phyloP scores from a whole-genome alignment of 2,797 vertebrate genomes.

The Eleutherodactylus coqui region DNA sequence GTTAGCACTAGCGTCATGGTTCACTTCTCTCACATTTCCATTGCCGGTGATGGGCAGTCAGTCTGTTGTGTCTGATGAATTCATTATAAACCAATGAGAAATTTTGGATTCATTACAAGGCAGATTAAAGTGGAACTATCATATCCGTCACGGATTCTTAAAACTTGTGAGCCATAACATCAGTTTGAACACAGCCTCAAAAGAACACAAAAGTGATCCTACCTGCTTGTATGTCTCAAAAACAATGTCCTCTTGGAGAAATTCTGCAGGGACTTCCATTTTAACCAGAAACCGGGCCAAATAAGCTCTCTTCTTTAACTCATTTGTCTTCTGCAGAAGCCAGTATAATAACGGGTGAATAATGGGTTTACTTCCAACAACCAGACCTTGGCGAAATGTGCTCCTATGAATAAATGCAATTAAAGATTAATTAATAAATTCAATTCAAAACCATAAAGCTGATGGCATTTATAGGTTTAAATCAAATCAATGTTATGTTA shows the following conservation, averaged over 20 bases:
- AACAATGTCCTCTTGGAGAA: constrained; percentile 91
- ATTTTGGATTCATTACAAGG: neutral
- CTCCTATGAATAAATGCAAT: constrained; percentile 77
- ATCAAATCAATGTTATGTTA: neutral
- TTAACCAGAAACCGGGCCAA: constrained; percentile 92
- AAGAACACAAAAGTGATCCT: constrained; percentile 20
- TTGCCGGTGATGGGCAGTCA: neutral
- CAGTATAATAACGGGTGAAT: constrained; percentile 92
- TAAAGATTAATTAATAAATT: constrained; percentile 7
- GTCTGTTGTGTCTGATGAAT: neutral
- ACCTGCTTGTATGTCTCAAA: constrained; percentile 92
- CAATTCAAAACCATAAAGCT: neutral
- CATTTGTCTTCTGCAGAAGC: constrained; percentile 89
- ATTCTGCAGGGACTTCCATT: constrained; percentile 91
- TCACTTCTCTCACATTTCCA: neutral
- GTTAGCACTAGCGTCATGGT: neutral
- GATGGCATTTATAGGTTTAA: neutral
- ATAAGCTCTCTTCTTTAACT: constrained; percentile 95
- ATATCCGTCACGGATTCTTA: neutral
- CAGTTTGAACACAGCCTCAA: neutral
- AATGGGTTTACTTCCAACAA: constrained; percentile 90
- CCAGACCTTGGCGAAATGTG: constrained; percentile 90
- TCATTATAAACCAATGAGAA: neutral
- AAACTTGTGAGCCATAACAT: neutral
- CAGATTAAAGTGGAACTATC: neutral